Conservation (phyloP, 2,113 vertebrate genomes). For the Campylomormyrus numenius region DNA sequence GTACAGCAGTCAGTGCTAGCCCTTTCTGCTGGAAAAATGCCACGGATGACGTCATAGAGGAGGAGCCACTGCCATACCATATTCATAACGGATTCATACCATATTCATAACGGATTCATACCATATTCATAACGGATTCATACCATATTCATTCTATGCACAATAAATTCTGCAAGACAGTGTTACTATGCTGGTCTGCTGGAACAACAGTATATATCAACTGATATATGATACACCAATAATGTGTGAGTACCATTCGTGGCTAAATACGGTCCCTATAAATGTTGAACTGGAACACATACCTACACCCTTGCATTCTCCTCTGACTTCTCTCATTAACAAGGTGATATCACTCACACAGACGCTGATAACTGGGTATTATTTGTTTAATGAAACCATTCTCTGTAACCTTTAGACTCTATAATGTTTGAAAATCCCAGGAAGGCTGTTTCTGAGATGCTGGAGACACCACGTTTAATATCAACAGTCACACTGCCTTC, state of each 20-base stretch:
- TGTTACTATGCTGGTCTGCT: not conserved
- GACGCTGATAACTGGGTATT: not conserved
- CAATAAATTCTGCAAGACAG: not conserved
- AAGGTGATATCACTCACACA: not conserved
- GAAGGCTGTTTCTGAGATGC: not conserved
- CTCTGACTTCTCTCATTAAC: not conserved
- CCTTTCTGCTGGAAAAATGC: not conserved
- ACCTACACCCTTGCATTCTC: not conserved
- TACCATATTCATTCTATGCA: not conserved
- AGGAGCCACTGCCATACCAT: not conserved
- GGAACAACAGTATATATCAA: not conserved
- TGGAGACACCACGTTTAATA: not conserved
- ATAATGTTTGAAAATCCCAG: not conserved
- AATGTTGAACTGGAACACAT: not conserved
- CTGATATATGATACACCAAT: not conserved
- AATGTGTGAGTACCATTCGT: not conserved
- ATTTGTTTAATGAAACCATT: not conserved
- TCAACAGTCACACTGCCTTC: not conserved
- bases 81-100: not conserved
- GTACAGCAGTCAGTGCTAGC: too few relatives aligned
- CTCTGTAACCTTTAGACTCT: not conserved
- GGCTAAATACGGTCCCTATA: not conserved
- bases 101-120: not conserved
- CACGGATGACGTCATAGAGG: not conserved
- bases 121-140: not conserved